Conservation (phyloP, 1,140 invertebrate species). For the Drosophila ercepeae region DNA sequence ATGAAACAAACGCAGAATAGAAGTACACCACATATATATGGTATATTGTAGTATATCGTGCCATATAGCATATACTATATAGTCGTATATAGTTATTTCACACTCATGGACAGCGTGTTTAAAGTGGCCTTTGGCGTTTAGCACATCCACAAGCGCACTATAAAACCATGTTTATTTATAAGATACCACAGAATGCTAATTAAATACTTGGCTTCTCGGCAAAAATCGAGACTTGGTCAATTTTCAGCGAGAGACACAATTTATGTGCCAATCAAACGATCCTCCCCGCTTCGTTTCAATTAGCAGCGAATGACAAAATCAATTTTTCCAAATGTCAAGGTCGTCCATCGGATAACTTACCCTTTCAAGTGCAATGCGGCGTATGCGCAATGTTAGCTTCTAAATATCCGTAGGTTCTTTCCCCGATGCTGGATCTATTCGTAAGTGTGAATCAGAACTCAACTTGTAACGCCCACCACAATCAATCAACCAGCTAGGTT, state of each 20-base stretch:
- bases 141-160: constrained; percentile 42
- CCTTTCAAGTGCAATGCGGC: constrained; percentile 33
- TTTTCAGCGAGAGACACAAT: constrained; percentile 44
- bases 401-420: constrained; percentile 36
- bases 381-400: constrained; percentile 36
- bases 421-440: constrained; percentile 28
- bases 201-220: constrained; percentile 41
- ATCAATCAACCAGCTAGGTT: constrained; percentile 51
- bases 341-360: constrained; percentile 13
- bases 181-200: constrained; percentile 63
- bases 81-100: constrained; percentile 56
- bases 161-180: constrained; percentile 73
- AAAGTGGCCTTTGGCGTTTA: constrained; percentile 65
- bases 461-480: constrained; percentile 60
- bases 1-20: constrained; percentile 26
- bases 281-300: constrained; percentile 53
- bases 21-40: background rate
- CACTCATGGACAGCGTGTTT: constrained; percentile 68
- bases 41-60: background rate
- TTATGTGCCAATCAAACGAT: constrained; percentile 72
- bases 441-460: constrained; percentile 29
- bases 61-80: constrained; percentile 4
- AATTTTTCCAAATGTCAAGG: constrained; percentile 67
- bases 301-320: constrained; percentile 69
- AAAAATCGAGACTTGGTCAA: constrained; percentile 45